Percentiles rank a stretch among this genome's conserved stretches.
Conservation (phyloP, 2,113 vertebrate species). For the Helogale parvula region DNA sequence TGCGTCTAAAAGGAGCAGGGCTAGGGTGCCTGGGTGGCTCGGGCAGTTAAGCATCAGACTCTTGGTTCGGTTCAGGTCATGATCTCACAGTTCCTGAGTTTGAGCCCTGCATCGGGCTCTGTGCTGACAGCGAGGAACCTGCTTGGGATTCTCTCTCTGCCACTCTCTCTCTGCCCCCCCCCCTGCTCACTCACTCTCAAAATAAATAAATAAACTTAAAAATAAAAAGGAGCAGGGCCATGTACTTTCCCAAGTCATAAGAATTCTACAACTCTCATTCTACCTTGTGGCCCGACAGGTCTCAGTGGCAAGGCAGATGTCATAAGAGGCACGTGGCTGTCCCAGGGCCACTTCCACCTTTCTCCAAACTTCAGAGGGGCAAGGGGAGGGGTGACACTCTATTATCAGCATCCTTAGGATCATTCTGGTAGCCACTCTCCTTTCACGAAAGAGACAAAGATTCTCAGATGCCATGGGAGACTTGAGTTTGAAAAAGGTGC, state of each 20-base stretch:
- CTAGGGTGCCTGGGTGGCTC: too few relatives aligned
- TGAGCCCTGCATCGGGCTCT: too few relatives aligned
- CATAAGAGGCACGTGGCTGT: accelerated
- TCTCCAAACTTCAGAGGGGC: not conserved
- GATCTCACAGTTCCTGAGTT: too few relatives aligned
- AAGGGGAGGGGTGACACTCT: not conserved
- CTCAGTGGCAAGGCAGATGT: not conserved
- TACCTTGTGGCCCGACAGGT: accelerated
- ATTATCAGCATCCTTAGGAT: not conserved
- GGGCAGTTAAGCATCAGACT: too few relatives aligned
- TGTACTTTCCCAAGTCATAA: not conserved
- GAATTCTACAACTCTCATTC: not conserved
- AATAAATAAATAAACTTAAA: too few relatives aligned
- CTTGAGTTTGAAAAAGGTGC: not conserved
- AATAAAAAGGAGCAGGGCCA: not conserved
- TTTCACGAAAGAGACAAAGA: not conserved
- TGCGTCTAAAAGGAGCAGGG: not conserved
- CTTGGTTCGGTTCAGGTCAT: too few relatives aligned
- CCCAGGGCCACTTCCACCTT: not conserved
- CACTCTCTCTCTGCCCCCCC: too few relatives aligned
- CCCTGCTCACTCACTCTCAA: too few relatives aligned
- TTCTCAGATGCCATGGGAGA: not conserved
- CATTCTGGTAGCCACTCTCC: not conserved
- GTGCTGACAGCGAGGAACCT: too few relatives aligned
- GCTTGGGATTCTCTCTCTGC: too few relatives aligned